Percentiles rank a stretch among this genome's conserved stretches.
phyloP scores from a whole-genome alignment of 53 echinoderm and acorn worm genomes.

The Glandiceps talaboti region DNA sequence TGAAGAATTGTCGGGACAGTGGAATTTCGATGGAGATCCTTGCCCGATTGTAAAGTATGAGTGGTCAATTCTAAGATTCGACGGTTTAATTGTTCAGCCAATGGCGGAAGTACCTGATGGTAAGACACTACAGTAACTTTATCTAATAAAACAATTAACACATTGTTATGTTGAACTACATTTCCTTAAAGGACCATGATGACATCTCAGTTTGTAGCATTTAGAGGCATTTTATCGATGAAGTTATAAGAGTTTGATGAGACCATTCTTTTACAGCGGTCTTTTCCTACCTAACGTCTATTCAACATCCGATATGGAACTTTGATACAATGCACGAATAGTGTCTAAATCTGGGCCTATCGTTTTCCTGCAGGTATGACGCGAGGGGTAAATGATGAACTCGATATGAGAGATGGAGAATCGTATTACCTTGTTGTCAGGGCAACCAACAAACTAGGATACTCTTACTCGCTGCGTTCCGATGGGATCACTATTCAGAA shows the following conservation, averaged over 20 bases:
- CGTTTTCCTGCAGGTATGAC: background rate
- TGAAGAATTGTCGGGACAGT: slow-evolving; percentile 15
- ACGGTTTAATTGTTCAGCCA: slow-evolving; percentile 27
- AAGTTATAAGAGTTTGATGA: too few species aligned
- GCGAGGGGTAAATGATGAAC: background rate
- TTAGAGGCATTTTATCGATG: too few species aligned
- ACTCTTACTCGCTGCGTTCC: slow-evolving; percentile 14
- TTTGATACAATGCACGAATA: too few species aligned
- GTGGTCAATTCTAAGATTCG: slow-evolving; percentile 39
- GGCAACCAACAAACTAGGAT: slow-evolving; percentile 26
- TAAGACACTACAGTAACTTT: too few species aligned
- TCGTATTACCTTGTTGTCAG: slow-evolving; percentile 28
- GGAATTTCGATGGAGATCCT: slow-evolving; percentile 42
- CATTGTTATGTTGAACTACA: too few species aligned
- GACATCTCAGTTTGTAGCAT: too few species aligned
- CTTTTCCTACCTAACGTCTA: too few species aligned
- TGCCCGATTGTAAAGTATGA: slow-evolving; percentile 28
- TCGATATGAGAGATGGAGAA: slow-evolving; percentile 28
- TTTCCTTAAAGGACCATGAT: too few species aligned
- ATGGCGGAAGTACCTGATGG: slow-evolving; percentile 5
- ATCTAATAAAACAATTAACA: too few species aligned
- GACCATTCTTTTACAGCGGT: too few species aligned
- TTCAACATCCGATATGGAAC: too few species aligned
- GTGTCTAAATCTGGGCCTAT: too few species aligned
- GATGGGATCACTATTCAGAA: slow-evolving; percentile 32